Conservation (phyloP, 2,113 vertebrate species). For the Scopus umbretta region DNA sequence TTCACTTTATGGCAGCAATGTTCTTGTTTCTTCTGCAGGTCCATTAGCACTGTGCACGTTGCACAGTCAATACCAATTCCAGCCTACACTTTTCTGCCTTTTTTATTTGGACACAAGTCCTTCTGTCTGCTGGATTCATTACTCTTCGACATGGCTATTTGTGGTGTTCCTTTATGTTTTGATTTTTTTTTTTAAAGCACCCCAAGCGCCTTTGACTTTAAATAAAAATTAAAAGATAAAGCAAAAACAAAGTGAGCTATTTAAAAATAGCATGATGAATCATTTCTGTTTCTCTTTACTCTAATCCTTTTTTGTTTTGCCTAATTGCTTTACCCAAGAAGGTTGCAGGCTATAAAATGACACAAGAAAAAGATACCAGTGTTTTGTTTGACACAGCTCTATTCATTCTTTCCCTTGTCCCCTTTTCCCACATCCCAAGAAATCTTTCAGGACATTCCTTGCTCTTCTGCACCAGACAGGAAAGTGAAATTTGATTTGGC, state of each 20-base stretch:
- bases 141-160: not conserved
- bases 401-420: not conserved
- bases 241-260: not conserved
- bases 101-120: conserved; percentile 25
- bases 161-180: not conserved
- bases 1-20: conserved; percentile 25
- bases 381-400: not conserved
- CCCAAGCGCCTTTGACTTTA: not conserved
- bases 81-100: not conserved
- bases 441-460: not conserved
- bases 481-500: not conserved
- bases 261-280: not conserved
- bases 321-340: not conserved
- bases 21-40: conserved; percentile 33
- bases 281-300: not conserved
- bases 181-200: not conserved
- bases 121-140: conserved; percentile 33
- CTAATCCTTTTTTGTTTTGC: not conserved
- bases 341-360: not conserved
- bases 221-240: not conserved
- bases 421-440: not conserved
- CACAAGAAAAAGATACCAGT: not conserved
- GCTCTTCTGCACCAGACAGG: not conserved
- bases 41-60: not conserved
- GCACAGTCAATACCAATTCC: not conserved